Percentiles rank a stretch among this genome's conserved stretches.
Conservation (phyloP, 2,888 invertebrate species). For the Lasioglossum vierecki region DNA sequence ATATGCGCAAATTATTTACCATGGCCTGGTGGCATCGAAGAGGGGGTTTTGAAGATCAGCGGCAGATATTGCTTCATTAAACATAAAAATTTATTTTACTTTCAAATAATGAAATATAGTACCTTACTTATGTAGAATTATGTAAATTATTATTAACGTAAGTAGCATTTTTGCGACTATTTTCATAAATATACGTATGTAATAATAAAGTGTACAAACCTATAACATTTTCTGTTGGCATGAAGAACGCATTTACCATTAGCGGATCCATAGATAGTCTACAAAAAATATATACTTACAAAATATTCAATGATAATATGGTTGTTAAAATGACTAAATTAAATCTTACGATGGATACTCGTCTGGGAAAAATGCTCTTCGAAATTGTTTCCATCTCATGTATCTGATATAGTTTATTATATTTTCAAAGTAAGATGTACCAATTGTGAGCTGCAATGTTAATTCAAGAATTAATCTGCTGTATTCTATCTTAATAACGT, state of each 20-base stretch:
- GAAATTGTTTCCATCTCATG: slow-evolving; percentile 23
- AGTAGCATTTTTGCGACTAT: no score
- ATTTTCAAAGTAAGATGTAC: slow-evolving; percentile 60
- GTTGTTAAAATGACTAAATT: background rate
- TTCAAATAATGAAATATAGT: background rate
- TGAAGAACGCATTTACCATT: slow-evolving; percentile 56
- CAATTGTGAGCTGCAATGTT: slow-evolving; percentile 50
- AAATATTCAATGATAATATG: background rate
- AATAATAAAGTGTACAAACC: slow-evolving; percentile 36
- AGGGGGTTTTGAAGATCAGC: slow-evolving; percentile 61
- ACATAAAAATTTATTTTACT: background rate
- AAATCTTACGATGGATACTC: background rate
- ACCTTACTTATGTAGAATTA: background rate
- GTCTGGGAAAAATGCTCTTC: fast-evolving
- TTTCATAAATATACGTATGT: background rate
- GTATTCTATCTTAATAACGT: background rate
- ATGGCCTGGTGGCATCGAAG: slow-evolving; percentile 51
- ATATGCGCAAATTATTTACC: slow-evolving; percentile 39
- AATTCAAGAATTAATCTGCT: slow-evolving; percentile 35
- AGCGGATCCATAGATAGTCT: slow-evolving; percentile 49
- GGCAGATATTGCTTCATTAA: slow-evolving; percentile 48
- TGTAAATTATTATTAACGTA: no score
- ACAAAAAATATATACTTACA: slow-evolving; percentile 16
- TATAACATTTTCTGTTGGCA: slow-evolving; percentile 41
- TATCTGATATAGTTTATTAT: slow-evolving; percentile 43